Evolutionary conservation across 2,113 vertebrate genomes (phyloP).

Genomic region (Xyrauchen texanus): DNA sequence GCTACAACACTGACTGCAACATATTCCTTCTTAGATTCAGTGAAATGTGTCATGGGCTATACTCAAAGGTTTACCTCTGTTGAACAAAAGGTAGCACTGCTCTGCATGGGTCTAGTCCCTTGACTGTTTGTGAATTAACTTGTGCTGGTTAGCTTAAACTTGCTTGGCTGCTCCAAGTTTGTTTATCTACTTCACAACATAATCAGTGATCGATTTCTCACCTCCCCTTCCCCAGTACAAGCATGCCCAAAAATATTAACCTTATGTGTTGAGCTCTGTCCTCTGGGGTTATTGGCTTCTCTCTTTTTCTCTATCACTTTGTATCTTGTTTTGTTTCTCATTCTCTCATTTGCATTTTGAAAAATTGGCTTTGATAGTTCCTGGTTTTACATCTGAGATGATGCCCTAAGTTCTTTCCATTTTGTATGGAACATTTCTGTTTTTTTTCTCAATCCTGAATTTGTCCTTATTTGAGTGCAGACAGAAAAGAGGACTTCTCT

Average conservation of each 20-base stretch:
- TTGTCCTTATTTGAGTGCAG: constrained; percentile 50
- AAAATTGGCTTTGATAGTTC: constrained; percentile 60
- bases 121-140: constrained; percentile 78
- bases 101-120: constrained; percentile 85
- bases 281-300: constrained; percentile 35
- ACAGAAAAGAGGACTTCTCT: constrained; percentile 26
- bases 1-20: constrained; percentile 66
- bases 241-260: constrained; percentile 77
- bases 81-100: constrained; percentile 77
- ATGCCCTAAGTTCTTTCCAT: neutral
- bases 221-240: constrained; percentile 69
- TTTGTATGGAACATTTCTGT: constrained; percentile 59
- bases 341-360: constrained; percentile 61
- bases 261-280: constrained; percentile 70
- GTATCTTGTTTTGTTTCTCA: constrained; percentile 31
- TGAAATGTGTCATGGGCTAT: constrained; percentile 91
- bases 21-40: constrained; percentile 78
- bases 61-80: constrained; percentile 98
- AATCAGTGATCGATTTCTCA: constrained; percentile 70
- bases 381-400: constrained; percentile 50
- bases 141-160: constrained; percentile 62
- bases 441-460: constrained; percentile 49
- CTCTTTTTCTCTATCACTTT: constrained; percentile 39
- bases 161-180: constrained; percentile 87
- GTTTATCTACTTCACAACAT: constrained; percentile 74